Evolutionary conservation across 2,888 invertebrate species (phyloP).

Genomic region (Dolomedes plantarius): DNA sequence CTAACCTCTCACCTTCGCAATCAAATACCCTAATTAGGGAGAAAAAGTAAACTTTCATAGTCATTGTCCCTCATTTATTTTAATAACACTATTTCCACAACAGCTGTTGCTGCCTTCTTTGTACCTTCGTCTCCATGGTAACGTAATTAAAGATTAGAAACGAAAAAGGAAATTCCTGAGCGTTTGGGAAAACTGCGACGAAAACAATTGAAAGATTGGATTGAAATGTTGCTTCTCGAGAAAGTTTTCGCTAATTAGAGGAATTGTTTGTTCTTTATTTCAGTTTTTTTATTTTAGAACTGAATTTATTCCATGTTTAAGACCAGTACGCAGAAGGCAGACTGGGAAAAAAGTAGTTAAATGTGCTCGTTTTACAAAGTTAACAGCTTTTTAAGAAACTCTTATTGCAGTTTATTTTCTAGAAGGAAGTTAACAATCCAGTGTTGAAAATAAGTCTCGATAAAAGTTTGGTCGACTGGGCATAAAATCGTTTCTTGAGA

Average conservation of each 20-base stretch:
- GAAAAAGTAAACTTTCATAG: not conserved
- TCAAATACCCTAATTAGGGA: not conserved
- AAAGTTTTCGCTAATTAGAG: constrained; percentile 65
- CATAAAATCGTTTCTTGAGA: too few relatives aligned
- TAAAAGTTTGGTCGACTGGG: too few relatives aligned
- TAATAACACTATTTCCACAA: not conserved
- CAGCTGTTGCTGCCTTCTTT: not conserved
- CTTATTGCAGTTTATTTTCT: too few relatives aligned
- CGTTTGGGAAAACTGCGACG: constrained; percentile 21
- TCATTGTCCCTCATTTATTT: not conserved
- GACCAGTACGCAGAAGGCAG: too few relatives aligned
- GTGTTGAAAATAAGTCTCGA: too few relatives aligned
- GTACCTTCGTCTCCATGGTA: constrained; percentile 36
- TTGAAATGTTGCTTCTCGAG: constrained; percentile 51
- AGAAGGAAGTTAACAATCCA: too few relatives aligned
- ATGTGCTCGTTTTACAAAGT: too few relatives aligned
- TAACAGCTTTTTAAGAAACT: too few relatives aligned
- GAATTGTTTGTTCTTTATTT: not conserved
- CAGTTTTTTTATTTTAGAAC: not conserved
- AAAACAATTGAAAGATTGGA: constrained; percentile 33
- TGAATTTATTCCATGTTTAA: too few relatives aligned
- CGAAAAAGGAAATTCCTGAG: constrained; percentile 32
- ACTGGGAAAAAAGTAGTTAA: too few relatives aligned
- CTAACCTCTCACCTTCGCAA: not conserved
- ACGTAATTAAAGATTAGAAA: constrained; percentile 68